Percentiles rank a stretch among this genome's conserved stretches.
These are phyloP conservation scores for Dendroctonus ponderosae DNA, from an alignment of 1,140 invertebrate genomes.

Conservation along the genomic window DNA sequence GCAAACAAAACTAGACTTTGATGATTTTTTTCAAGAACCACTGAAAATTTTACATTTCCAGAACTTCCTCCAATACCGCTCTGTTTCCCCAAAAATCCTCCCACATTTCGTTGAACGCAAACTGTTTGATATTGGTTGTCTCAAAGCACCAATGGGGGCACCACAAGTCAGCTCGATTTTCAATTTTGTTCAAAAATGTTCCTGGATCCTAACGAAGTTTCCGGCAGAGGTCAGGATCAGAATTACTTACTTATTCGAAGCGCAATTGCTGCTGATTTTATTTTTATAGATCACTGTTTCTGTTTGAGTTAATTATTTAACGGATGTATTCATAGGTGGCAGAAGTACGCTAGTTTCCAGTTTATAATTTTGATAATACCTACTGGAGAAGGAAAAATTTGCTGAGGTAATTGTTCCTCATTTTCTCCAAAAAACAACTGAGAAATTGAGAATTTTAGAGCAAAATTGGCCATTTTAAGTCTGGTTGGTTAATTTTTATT, in stretches of 20 bases:
- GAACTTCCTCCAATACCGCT: too few species aligned
- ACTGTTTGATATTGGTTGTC: too few species aligned
- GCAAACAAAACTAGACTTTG: too few species aligned
- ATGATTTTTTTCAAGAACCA: too few species aligned
- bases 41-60: too few species aligned
- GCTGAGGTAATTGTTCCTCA: neutral
- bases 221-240: conserved; percentile 3
- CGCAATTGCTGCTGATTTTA: too few species aligned
- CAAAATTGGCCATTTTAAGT: neutral
- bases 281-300: neutral
- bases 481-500: neutral
- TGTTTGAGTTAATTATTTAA: neutral
- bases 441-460: neutral
- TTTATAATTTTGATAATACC: conserved; percentile 1
- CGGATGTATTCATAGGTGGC: neutral
- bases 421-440: neutral
- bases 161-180: neutral
- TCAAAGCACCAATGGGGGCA: neutral
- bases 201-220: conserved; percentile 1
- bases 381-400: too few species aligned
- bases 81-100: too few species aligned
- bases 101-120: too few species aligned
- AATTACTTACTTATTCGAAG: too few species aligned
- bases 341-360: neutral
- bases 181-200: neutral